phyloP scores from a whole-genome alignment of 2,888 invertebrate species.

The Parascotia fuliginaria region DNA sequence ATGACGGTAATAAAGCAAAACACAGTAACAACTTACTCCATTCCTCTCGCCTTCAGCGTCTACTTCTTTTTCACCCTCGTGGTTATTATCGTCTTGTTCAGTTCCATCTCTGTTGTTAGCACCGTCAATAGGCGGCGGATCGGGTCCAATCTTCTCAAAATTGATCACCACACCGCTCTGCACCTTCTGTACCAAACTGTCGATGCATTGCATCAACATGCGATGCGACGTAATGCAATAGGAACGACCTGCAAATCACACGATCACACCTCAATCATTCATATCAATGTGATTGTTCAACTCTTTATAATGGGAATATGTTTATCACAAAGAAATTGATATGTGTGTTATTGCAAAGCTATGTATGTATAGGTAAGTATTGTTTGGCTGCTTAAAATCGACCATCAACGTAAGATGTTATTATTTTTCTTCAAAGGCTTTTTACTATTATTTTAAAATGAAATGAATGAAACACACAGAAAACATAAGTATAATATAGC shows the following conservation, averaged over 20 bases:
- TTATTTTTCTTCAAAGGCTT: no score
- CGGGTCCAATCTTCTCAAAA: slow-evolving; percentile 98
- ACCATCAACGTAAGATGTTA: no score
- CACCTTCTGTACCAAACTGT: slow-evolving; percentile 98
- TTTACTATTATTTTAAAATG: no score
- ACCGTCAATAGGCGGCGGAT: slow-evolving; percentile 89
- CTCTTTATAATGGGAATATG: not conserved
- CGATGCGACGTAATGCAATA: slow-evolving; percentile 98
- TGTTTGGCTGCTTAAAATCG: no score
- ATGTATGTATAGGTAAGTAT: no score
- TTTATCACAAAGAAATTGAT: not conserved
- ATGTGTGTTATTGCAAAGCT: not conserved
- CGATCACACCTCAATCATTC: not conserved
- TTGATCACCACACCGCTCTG: slow-evolving; percentile 99
- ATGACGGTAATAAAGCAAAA: not conserved
- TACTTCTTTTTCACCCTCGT: slow-evolving; percentile 75
- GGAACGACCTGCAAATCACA: slow-evolving; percentile 90
- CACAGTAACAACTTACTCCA: slow-evolving; percentile 66
- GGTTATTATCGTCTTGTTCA: slow-evolving; percentile 76
- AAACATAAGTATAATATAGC: no score
- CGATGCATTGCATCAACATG: slow-evolving; percentile 98
- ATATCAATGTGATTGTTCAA: not conserved
- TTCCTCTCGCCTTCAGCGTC: slow-evolving; percentile 80
- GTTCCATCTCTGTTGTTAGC: slow-evolving; percentile 78
- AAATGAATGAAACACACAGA: no score